phyloP scores from a whole-genome alignment of 2,797 vertebrate species.

The Poeciliopsis infans region DNA sequence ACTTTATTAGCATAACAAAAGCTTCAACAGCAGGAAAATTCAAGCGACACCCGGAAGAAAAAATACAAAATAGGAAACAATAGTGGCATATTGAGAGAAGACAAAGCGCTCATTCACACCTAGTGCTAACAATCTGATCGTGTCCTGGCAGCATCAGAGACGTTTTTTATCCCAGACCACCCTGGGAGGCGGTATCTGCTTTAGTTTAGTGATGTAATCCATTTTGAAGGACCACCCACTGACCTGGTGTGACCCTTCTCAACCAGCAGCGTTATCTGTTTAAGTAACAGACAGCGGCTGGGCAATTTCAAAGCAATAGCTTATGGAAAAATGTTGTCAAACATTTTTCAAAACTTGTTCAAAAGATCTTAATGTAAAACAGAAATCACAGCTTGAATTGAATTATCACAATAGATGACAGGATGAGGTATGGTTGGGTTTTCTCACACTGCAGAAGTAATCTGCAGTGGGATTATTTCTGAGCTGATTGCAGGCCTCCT shows the following conservation, averaged over 20 bases:
- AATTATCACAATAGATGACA: not conserved
- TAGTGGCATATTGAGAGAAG: not conserved
- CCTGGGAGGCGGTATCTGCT: not conserved
- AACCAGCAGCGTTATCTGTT: not conserved
- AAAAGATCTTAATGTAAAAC: not conserved
- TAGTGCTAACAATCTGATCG: not conserved
- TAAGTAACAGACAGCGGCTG: not conserved
- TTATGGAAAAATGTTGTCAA: not conserved
- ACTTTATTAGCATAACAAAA: not conserved
- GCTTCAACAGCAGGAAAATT: not conserved
- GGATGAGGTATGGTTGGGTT: not conserved
- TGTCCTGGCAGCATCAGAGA: not conserved
- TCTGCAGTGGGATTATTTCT: not conserved
- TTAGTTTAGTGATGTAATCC: constrained; percentile 2
- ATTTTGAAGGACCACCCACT: constrained; percentile 4
- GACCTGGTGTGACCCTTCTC: not conserved
- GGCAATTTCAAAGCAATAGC: not conserved
- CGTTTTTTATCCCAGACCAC: not conserved
- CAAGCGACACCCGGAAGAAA: not conserved
- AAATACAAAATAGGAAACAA: not conserved
- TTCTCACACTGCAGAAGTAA: not conserved
- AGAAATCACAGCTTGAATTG: not conserved
- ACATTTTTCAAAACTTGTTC: not conserved
- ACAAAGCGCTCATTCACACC: not conserved
- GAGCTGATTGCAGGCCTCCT: not conserved